Evolutionary conservation across 2,888 invertebrate genomes (phyloP).

Genomic region (Notodonta dromedarius): DNA sequence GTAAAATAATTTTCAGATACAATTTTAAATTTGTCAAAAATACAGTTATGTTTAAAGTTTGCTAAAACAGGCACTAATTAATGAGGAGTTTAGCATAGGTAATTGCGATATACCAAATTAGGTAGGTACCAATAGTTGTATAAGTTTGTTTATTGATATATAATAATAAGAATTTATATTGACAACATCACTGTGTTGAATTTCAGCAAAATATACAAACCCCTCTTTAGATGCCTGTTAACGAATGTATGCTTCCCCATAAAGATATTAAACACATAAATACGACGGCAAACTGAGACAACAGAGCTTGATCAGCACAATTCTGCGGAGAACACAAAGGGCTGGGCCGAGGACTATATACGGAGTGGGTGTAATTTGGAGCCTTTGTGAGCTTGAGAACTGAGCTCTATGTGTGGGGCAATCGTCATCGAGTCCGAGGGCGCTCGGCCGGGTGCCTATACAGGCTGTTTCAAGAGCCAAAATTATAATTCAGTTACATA

Average conservation of each 20-base stretch:
- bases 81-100: too few relatives aligned
- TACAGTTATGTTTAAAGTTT: too few relatives aligned
- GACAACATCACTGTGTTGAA: not conserved
- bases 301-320: slow-evolving; percentile 55
- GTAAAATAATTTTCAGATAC: too few relatives aligned
- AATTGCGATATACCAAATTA: not conserved
- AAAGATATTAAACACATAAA: slow-evolving; percentile 18
- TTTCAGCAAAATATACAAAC: not conserved
- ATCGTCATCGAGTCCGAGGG: slow-evolving; percentile 48
- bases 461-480: too few relatives aligned
- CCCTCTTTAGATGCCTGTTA: not conserved
- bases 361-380: slow-evolving; percentile 60
- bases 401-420: slow-evolving; percentile 35
- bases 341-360: slow-evolving; percentile 40
- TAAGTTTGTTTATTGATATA: not conserved
- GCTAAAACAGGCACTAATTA: too few relatives aligned
- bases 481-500: too few relatives aligned
- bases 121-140: not conserved
- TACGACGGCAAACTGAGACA: slow-evolving; percentile 46
- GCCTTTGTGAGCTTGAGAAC: slow-evolving; percentile 57
- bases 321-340: slow-evolving; percentile 53
- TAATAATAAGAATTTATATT: not conserved
- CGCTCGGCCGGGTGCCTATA: slow-evolving; percentile 34
- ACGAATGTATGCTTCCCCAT: slow-evolving; percentile 6
- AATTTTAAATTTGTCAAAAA: too few relatives aligned